A percentile compares a stretch with the other conserved stretches of the same genome.
These are phyloP conservation scores for Amblyopsis hoosieri DNA, from an alignment of 2,797 vertebrate species.

Conservation along the genomic window DNA sequence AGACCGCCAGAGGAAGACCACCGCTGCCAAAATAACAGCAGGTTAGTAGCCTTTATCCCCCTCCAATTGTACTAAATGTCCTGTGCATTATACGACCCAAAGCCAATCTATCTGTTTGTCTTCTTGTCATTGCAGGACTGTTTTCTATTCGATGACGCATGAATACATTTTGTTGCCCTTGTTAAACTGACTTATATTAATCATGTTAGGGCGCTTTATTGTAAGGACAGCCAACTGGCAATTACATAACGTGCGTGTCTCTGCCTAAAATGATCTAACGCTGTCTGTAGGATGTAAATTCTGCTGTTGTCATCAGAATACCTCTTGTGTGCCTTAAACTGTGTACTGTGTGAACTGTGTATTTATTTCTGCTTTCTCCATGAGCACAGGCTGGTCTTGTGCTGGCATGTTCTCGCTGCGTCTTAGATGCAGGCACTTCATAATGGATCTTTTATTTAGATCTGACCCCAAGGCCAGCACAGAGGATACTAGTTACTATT, in stretches of 20 bases:
- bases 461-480: slow-evolving; percentile 39
- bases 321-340: not conserved
- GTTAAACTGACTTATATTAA: slow-evolving; percentile 1
- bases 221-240: not conserved
- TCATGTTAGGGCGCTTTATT: not conserved
- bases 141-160: slow-evolving; percentile 39
- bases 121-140: slow-evolving; percentile 7
- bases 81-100: not conserved
- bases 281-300: not conserved
- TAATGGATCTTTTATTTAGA: slow-evolving; percentile 58
- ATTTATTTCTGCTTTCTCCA: slow-evolving; percentile 26
- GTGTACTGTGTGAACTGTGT: not conserved
- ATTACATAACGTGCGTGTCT: slow-evolving; percentile 29
- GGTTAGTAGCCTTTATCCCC: slow-evolving; percentile 41
- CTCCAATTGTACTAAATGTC: not conserved
- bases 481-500: slow-evolving; percentile 7
- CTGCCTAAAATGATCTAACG: not conserved
- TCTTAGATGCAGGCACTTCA: slow-evolving; percentile 8
- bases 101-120: slow-evolving; percentile 12
- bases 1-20: slow-evolving; percentile 44
- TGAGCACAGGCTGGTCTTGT: slow-evolving; percentile 51
- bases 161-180: slow-evolving; percentile 2
- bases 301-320: slow-evolving; percentile 20
- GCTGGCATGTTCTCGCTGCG: slow-evolving; percentile 31
- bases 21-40: slow-evolving; percentile 22